These are phyloP conservation scores for Baronia brevicornis DNA, from an alignment of 2,888 invertebrate species.

Conservation along the genomic window DNA sequence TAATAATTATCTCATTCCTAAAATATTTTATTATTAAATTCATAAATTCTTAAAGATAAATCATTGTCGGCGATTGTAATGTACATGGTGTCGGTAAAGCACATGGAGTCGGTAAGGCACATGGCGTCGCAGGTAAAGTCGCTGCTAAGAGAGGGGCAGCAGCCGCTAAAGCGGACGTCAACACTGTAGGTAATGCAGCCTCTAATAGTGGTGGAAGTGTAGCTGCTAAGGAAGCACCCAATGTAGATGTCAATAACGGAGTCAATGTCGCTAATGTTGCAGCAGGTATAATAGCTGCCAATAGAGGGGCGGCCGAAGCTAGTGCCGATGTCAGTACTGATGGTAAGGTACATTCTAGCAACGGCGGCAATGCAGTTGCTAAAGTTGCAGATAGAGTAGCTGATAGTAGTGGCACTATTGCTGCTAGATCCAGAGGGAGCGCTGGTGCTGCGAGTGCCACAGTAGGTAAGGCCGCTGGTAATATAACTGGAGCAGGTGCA, in stretches of 20 bases:
- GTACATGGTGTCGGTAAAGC: conserved; percentile 13
- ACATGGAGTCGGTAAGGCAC: conserved; percentile 17
- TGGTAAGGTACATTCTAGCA: too few relatives aligned
- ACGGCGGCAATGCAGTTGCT: too few relatives aligned
- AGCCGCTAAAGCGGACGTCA: conserved; percentile 39
- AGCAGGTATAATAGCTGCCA: background rate
- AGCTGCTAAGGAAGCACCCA: conserved; percentile 24
- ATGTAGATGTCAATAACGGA: conserved; percentile 21
- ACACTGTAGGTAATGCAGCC: conserved; percentile 36
- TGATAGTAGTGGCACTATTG: too few relatives aligned
- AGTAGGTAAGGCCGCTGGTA: too few relatives aligned
- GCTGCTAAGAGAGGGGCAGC: conserved; percentile 32
- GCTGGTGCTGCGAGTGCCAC: too few relatives aligned
- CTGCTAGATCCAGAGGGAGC: too few relatives aligned
- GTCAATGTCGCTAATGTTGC: conserved; percentile 19
- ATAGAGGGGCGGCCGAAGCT: conserved; percentile 5
- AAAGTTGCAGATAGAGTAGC: too few relatives aligned
- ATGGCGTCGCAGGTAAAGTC: conserved; percentile 18
- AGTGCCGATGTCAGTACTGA: conserved; percentile 21
- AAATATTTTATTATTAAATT: too few relatives aligned
- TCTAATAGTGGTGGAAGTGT: conserved; percentile 26
- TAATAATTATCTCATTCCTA: too few relatives aligned
- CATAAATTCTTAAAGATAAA: too few relatives aligned
- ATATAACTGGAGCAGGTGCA: background rate
- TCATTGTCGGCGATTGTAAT: too few relatives aligned